phyloP scores from a whole-genome alignment of 2,797 vertebrate genomes.

The Muraenolepis orangiensis region DNA sequence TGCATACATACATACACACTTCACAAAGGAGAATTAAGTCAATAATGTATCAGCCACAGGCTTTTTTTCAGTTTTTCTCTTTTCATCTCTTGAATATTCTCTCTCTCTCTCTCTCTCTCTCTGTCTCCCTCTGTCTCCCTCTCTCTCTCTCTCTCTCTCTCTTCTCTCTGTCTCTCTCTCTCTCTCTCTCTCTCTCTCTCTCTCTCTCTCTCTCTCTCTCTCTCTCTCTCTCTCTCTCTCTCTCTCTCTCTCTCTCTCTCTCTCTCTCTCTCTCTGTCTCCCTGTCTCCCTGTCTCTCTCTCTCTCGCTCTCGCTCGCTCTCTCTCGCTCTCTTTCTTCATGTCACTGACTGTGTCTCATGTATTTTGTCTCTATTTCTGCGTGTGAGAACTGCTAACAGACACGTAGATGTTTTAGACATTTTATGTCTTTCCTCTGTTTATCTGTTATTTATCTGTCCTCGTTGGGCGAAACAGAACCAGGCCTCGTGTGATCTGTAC shows the following conservation, averaged over 20 bases:
- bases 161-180: conserved; percentile 10
- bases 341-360: background rate
- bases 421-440: too few relatives aligned
- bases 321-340: background rate
- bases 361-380: background rate
- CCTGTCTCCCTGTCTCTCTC: conserved; percentile 4
- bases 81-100: conserved; percentile 5
- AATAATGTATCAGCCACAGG: conserved; percentile 50
- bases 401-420: conserved; percentile 19
- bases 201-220: conserved; percentile 4
- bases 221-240: conserved; percentile 4
- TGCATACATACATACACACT: conserved; percentile 5
- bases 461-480: background rate
- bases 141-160: conserved; percentile 16
- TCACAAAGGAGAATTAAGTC: conserved; percentile 38
- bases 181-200: conserved; percentile 5
- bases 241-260: conserved; percentile 10
- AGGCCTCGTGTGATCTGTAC: too few relatives aligned
- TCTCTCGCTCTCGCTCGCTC: background rate
- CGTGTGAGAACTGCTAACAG: background rate
- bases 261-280: conserved; percentile 17
- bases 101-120: too few relatives aligned
- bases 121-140: conserved; percentile 8
- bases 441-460: too few relatives aligned
- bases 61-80: conserved; percentile 18